Evolutionary conservation across 2,797 vertebrate species (phyloP), one percentile per base, ranked within the genome.

Genomic region (Nyctalus aviator): DNA sequence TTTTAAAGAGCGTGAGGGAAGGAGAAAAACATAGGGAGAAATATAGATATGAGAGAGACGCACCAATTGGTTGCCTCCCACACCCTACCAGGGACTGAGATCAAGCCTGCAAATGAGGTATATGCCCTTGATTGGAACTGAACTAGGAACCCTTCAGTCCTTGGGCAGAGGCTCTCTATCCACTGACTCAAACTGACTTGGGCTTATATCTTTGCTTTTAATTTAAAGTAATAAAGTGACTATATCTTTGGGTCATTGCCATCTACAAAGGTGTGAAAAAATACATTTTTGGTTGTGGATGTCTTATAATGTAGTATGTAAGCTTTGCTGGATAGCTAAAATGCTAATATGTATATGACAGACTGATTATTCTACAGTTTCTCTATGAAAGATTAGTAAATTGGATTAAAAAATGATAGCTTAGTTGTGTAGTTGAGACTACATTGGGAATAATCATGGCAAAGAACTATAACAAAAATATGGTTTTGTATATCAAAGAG

Each of bases 401-500:
- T 85, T 62, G 81, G 44, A 48, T 44, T 75, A 73, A 27, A 85
- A 85, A 90, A 25, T 83, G 57, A 53, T 57, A 48, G 41, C 30
- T 68, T 72, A 83, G 35, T 9, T 23, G 3, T 25, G 7, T 83
- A 44, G 5, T 37, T 69, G 30, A 50, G 57, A 81, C 41, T 59
- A 41, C 14, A 75, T 6, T 30, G 41, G 68, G 25, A 81, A 62
- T 85, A 69, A 90, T 30, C 25, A 57, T 57, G 25, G 41, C n/a
- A 90, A 88, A 77, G 48, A 59, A 88, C 18, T 82, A 3, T 46
- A 73, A 30, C 66, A 73, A 68, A 92, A 59, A 84, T 92, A 13
- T 5, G 5, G 6, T 84, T 73, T 75, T 89, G 6, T 35, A 57
- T 68, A 50, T 68, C 21, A 73, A 57, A 75, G 10, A 59, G 14